A percentile compares a stretch with the other conserved stretches of the same genome.
Conservation (phyloP, 2,888 invertebrate genomes). For the Dioctria linearis region DNA sequence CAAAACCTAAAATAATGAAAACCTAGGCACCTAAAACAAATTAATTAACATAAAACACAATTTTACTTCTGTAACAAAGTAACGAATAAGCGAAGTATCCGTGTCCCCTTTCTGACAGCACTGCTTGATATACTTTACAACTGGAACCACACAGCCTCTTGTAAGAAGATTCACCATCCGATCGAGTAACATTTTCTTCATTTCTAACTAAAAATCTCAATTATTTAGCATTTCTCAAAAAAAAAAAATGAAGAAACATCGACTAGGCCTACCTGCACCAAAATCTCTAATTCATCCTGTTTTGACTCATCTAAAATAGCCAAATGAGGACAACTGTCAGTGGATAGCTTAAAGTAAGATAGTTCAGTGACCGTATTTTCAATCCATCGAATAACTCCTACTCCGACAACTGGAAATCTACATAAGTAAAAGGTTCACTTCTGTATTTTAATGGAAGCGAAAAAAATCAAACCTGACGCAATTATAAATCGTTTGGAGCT, state of each 20-base stretch:
- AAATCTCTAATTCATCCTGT: conserved; percentile 96
- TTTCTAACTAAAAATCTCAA: conserved; percentile 79
- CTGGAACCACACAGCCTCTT: conserved; percentile 95
- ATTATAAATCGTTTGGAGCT: conserved; percentile 90
- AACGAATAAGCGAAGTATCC: conserved; percentile 95
- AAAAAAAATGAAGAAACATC: neutral
- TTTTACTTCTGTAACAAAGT: conserved; percentile 94
- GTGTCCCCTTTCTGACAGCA: conserved; percentile 96
- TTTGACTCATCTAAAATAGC: conserved; percentile 95
- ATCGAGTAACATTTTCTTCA: conserved; percentile 96
- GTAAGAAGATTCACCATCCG: conserved; percentile 97
- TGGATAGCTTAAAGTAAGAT: conserved; percentile 95
- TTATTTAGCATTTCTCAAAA: neutral
- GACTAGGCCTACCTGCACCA: conserved; percentile 81
- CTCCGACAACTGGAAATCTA: conserved; percentile 94
- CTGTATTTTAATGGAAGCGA: neutral
- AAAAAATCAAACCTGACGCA: conserved; percentile 79
- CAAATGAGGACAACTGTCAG: conserved; percentile 96
- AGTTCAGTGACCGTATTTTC: conserved; percentile 95
- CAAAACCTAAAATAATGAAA: conserved; percentile 78
- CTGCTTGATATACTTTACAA: conserved; percentile 93
- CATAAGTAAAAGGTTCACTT: conserved; percentile 59
- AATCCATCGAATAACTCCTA: conserved; percentile 95
- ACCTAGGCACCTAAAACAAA: too few relatives aligned
- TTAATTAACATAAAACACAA: neutral